A percentile compares a stretch with the other conserved stretches of the same genome.
Conservation (phyloP, 1,140 invertebrate genomes). For the Alviniconcha marisindica region DNA sequence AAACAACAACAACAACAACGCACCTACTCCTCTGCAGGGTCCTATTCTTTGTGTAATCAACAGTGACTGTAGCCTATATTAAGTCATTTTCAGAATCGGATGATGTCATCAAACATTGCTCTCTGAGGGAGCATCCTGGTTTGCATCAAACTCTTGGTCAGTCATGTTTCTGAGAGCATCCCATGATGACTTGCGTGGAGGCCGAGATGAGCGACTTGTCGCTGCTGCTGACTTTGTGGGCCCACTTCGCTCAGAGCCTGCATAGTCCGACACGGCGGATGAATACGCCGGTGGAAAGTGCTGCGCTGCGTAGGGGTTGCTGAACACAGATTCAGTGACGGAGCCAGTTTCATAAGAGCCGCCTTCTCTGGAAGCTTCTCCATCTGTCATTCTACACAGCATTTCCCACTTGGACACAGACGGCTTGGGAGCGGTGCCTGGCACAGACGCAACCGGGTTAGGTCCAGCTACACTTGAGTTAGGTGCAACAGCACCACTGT, state of each 20-base stretch:
- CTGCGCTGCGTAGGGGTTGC: background rate
- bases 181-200: conserved; percentile 12
- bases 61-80: no score
- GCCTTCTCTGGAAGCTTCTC: background rate
- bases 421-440: background rate
- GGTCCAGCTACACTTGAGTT: conserved; percentile 9
- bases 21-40: no score
- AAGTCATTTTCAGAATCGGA: no score
- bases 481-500: background rate
- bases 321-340: conserved; percentile 29
- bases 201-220: background rate
- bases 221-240: background rate
- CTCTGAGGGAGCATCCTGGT: conserved; percentile 30
- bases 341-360: conserved; percentile 30
- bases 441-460: background rate
- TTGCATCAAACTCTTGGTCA: background rate
- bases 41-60: no score
- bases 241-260: conserved; percentile 21
- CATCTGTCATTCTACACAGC: conserved; percentile 34
- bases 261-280: conserved; percentile 25
- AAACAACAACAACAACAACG: background rate
- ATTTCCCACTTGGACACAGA: conserved; percentile 43
- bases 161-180: conserved; percentile 23
- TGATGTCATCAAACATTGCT: conserved; percentile 19
- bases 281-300: conserved; percentile 19